Conservation (phyloP, 1,140 invertebrate species). For the Xylocopa sonorina region DNA sequence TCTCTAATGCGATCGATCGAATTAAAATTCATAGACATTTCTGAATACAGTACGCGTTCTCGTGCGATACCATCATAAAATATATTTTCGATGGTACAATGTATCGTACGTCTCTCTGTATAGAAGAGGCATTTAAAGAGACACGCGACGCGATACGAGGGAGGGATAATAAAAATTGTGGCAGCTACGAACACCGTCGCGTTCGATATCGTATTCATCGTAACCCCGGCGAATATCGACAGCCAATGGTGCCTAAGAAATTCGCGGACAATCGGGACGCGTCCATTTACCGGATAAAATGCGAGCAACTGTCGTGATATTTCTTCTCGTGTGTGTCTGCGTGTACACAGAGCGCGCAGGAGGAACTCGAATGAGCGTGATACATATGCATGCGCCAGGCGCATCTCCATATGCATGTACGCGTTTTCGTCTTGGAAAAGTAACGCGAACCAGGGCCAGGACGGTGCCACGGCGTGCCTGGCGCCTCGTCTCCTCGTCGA, state of each 20-base stretch:
- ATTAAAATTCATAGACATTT: too few relatives aligned
- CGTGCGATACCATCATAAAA: too few relatives aligned
- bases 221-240: conserved; percentile 53
- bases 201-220: conserved; percentile 56
- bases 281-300: conserved; percentile 59
- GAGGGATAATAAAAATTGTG: conserved; percentile 56
- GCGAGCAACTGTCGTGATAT: conserved; percentile 43
- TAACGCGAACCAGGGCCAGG: neutral
- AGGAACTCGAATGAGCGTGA: neutral
- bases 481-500: conserved; percentile 33
- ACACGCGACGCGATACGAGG: conserved; percentile 1
- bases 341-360: neutral
- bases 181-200: conserved; percentile 10
- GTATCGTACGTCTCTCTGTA: neutral
- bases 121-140: conserved; percentile 27
- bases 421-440: conserved; percentile 53
- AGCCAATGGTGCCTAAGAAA: conserved; percentile 54
- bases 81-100: neutral
- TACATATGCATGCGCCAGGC: conserved; percentile 23
- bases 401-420: conserved; percentile 50
- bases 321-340: conserved; percentile 18
- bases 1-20: too few relatives aligned
- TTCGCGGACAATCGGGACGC: conserved; percentile 48
- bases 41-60: neutral
- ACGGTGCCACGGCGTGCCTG: conserved; percentile 57